Conservation (phyloP, 2,113 vertebrate genomes). For the Bostrychus sinensis region DNA sequence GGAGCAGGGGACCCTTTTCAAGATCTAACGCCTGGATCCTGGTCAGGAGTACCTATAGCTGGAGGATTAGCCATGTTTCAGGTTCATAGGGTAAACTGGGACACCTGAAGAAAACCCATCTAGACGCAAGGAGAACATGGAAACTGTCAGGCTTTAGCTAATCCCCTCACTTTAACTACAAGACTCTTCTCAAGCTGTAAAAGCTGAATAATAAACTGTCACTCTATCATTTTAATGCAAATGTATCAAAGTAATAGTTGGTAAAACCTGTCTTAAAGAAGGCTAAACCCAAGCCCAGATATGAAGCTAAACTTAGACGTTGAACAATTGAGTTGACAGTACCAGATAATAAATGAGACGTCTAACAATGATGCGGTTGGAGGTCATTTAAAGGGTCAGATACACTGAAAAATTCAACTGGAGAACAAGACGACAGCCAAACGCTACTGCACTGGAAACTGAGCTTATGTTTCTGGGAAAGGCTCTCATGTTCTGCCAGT, state of each 20-base stretch:
- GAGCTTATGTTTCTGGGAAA: conserved; percentile 54
- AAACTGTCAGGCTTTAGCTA: conserved; percentile 13
- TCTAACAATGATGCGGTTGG: too few relatives aligned
- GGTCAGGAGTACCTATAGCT: too few relatives aligned
- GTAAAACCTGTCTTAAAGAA: too few relatives aligned
- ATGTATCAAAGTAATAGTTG: not conserved
- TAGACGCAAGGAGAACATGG: too few relatives aligned
- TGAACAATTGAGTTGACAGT: too few relatives aligned
- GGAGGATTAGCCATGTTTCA: too few relatives aligned
- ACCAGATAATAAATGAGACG: conserved; percentile 9
- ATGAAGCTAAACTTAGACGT: not conserved
- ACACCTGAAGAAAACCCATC: too few relatives aligned
- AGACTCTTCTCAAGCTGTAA: not conserved
- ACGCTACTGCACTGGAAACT: conserved; percentile 39
- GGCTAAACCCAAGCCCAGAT: too few relatives aligned
- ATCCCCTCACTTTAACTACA: conserved; percentile 21
- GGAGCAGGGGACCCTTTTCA: too few relatives aligned
- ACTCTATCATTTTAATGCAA: not conserved
- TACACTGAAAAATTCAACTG: conserved; percentile 30
- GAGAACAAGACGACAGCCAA: conserved; percentile 24
- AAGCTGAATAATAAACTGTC: not conserved
- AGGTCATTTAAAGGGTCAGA: not conserved
- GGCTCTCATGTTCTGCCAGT: conserved; percentile 61
- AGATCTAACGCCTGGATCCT: too few relatives aligned
- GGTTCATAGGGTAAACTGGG: too few relatives aligned